These are phyloP conservation scores for Anoplius nigerrimus DNA, from an alignment of 2,888 invertebrate species.

Conservation along the genomic window DNA sequence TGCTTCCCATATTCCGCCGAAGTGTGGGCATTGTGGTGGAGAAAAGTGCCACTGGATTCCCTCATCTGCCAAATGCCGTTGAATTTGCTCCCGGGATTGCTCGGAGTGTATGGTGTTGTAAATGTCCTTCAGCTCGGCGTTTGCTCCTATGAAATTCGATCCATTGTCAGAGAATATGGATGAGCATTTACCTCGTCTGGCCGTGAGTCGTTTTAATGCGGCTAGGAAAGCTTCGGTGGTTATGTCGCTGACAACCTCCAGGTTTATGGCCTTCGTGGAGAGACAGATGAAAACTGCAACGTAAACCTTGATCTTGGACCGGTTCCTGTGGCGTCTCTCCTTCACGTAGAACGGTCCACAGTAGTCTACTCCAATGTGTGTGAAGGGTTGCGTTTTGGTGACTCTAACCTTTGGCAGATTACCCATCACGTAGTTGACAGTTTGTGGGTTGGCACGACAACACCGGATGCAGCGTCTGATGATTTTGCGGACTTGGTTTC, in stretches of 20 bases:
- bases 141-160: constrained; percentile 65
- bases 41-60: constrained; percentile 36
- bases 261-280: constrained; percentile 42
- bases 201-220: constrained; percentile 57
- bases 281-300: no score
- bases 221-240: constrained; percentile 63
- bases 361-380: constrained; percentile 22
- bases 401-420: not conserved
- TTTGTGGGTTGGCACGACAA: no score
- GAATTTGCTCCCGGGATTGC: not conserved
- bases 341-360: no score
- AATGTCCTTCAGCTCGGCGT: constrained; percentile 19
- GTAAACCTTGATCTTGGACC: not conserved
- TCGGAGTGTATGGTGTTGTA: not conserved
- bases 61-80: constrained; percentile 12
- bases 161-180: constrained; percentile 64
- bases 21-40: constrained; percentile 30
- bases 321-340: no score
- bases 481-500: no score
- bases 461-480: no score
- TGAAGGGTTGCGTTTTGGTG: constrained; percentile 9
- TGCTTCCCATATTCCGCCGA: constrained; percentile 36
- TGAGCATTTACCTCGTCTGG: constrained; percentile 54
- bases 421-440: not conserved
- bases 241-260: constrained; percentile 61